These are phyloP conservation scores for Tenualosa thibaudeaui DNA, from an alignment of 2,797 vertebrate genomes.

Conservation along the genomic window DNA sequence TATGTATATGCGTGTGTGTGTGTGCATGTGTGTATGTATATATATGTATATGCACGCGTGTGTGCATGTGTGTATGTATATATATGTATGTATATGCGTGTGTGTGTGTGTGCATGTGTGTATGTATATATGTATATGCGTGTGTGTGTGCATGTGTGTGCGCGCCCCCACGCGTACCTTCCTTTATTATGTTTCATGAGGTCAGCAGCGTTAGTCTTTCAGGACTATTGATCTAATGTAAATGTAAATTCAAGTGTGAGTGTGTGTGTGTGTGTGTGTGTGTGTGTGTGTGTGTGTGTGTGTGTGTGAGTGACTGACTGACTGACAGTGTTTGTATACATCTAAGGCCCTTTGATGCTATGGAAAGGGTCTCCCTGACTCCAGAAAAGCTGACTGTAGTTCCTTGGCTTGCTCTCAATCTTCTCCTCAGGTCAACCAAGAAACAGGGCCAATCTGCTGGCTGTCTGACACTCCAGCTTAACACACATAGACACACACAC, in stretches of 20 bases:
- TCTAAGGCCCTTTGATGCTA: constrained; percentile 16
- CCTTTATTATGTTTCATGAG: no score
- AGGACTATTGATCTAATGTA: no score
- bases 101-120: not conserved
- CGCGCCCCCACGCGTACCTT: not conserved
- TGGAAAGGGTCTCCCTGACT: constrained; percentile 60
- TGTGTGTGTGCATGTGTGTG: not conserved
- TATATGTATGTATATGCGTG: not conserved
- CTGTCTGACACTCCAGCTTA: constrained; percentile 48
- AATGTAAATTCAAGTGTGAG: no score
- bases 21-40: not conserved
- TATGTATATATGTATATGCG: no score
- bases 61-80: not conserved
- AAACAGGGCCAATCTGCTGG: constrained; percentile 82
- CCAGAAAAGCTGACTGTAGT: constrained; percentile 62
- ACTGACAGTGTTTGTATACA: not conserved
- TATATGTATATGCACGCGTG: not conserved
- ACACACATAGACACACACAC: constrained; percentile 46
- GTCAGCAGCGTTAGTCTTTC: no score
- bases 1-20: not conserved
- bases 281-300: not conserved
- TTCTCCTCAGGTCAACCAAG: constrained; percentile 99
- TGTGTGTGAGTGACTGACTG: not conserved
- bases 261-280: no score
- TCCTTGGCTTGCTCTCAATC: constrained; percentile 88